phyloP scores from a whole-genome alignment of 1,140 invertebrate genomes.

The Scaptomyza montana region DNA sequence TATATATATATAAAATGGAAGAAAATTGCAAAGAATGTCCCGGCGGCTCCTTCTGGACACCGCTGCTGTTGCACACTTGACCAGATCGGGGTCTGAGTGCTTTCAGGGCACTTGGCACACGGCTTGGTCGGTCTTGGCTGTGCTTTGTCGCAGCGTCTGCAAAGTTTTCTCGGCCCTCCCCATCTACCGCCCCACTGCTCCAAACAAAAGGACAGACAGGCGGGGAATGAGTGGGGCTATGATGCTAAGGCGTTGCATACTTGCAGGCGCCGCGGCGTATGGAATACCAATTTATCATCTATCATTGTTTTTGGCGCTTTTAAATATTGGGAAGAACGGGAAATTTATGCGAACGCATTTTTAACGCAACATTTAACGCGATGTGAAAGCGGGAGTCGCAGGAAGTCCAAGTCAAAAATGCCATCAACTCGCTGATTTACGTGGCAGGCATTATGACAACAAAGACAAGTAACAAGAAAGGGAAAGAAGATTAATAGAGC shows the following conservation, averaged over 20 bases:
- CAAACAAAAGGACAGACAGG: neutral
- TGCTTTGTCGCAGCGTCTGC: constrained; percentile 78
- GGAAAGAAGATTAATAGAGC: too few species aligned
- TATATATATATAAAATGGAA: neutral
- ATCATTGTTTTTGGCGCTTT: constrained; percentile 52
- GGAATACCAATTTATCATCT: constrained; percentile 79
- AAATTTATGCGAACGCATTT: constrained; percentile 83
- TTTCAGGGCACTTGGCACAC: constrained; percentile 20
- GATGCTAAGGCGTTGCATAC: constrained; percentile 9
- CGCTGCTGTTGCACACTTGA: constrained; percentile 47
- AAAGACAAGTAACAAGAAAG: constrained; percentile 34
- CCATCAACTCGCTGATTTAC: constrained; percentile 13
- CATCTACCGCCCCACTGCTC: too few species aligned
- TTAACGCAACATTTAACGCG: constrained; percentile 81
- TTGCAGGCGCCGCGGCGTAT: constrained; percentile 34
- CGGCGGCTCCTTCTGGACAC: constrained; percentile 12
- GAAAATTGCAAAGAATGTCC: neutral
- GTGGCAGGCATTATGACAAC: constrained; percentile 40
- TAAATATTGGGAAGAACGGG: constrained; percentile 28
- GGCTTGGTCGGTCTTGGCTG: constrained; percentile 22
- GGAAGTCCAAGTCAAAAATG: neutral
- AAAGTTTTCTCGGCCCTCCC: constrained; percentile 57
- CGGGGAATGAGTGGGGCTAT: neutral
- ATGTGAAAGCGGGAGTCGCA: constrained; percentile 4
- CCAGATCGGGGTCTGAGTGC: constrained; percentile 47